Evolutionary conservation across 2,888 invertebrate species (phyloP), one percentile per base, ranked within the genome.

Genomic region (Tenthredo notha): DNA sequence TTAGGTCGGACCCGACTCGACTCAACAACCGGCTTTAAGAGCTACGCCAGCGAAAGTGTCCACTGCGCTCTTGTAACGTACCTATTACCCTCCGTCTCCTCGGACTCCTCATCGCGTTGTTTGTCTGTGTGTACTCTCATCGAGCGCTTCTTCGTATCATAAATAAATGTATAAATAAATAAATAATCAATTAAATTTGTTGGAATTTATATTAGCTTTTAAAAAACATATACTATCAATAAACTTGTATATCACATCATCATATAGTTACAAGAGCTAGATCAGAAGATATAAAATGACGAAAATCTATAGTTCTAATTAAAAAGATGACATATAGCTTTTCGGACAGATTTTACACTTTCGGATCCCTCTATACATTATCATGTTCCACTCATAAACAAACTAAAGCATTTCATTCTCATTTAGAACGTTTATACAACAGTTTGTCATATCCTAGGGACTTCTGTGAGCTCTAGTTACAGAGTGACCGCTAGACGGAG

Each of bases 1-100:
- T 91, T 91, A 84, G 86, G 85, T 88, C 87, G 86, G 86, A 61
- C 80, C 80, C 80, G 80, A 80, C 80, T 80, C 61, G 61, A 80
- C 61, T 80, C 61, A 40, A 80, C 80, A 80, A 80, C 58, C 80
- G 58, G 80, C 80, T 80, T 61, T 40, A n/a, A 80, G 61, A 61
- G 40, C 80, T 61, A 37, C 37, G 85, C 80, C 88, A 88, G 90
- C 89, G 91, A 91, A 91, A 91, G 91, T 91, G 89, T 91, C 89
- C 86, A 85, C 47, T 87, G 86, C 84, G 86, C 85, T 86, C 88
- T 90, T 89, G 89, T 90, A 89, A 89, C 88, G 25, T 54, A 47
- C 50, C 43, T 43, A 74, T 65, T 40, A 40, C 82, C 65, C 43
- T 40, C 40, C 82, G 18, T 37, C 54, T 78, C 33, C 18, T 58